Evolutionary conservation across 2,797 vertebrate species (phyloP), one percentile per base, ranked within the genome.

Genomic region (Dromococcyx pavoninus): DNA sequence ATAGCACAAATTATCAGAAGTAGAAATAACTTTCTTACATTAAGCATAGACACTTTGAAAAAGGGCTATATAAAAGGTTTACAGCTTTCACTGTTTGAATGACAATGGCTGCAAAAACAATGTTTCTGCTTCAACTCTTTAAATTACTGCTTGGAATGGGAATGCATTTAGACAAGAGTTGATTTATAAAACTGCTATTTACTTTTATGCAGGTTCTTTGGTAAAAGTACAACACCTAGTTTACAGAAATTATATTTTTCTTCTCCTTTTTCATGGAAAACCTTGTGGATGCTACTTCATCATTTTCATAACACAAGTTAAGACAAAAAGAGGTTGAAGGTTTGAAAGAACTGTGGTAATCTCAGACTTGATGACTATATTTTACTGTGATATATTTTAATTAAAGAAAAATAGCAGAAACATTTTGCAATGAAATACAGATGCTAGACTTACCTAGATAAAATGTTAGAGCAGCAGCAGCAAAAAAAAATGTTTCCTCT

Each of bases 161-260:
- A 92, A 93, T 64, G 39, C 83, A 80, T 94, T 94, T 88, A 88
- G 64, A 30, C 89, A 88, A 44, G 21, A 65, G 78, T 91, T 95
- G 86, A 96, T 95, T 96, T 96, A 96, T 94, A 65, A 83, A 88
- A 88, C 17, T 90, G 57, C n/a, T 94, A 35, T 86, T 97, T 94
- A 90, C 30, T 13, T 90, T 95, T 96, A 80, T 87, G 37, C 30
- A 56, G 53, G 35, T 39, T 75, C 21, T 93, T 73, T 50, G 24
- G 72, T 72, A 94, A 94, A 96, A 58, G 58, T 62, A 64, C 43
- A 89, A 62, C 46, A 72, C 24, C 65, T 86, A 67, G 41, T 94
- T 86, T 79, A 66, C 39, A 56, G 96, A 90, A 84, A 62, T 86
- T 67, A 33, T 72, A 84, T 87, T 77, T 88, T 86, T 81, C 35